Evolutionary conservation across 2,797 vertebrate species (phyloP).

Genomic region (Pogoniulus pusillus): DNA sequence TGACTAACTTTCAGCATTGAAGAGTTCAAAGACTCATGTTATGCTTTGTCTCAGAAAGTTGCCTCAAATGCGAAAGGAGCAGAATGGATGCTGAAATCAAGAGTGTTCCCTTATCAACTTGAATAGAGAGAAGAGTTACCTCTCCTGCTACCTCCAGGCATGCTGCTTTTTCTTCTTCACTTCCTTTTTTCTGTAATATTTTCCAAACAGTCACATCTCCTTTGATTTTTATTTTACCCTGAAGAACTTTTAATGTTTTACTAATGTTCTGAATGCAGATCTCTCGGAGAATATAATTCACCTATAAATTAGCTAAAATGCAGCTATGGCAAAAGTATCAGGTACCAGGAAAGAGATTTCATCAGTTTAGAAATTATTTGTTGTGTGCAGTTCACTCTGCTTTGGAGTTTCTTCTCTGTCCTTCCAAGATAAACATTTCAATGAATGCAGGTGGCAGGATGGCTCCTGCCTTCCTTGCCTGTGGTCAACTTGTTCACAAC

Average conservation of each 20-base stretch:
- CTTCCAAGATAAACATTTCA: not conserved
- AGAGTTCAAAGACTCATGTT: constrained; percentile 41
- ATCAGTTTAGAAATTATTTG: not conserved
- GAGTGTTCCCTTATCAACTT: not conserved
- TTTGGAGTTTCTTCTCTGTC: not conserved
- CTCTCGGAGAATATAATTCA: not conserved
- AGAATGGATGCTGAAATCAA: not conserved
- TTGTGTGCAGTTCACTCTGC: not conserved
- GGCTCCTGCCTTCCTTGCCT: not conserved
- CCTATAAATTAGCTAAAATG: constrained; percentile 3
- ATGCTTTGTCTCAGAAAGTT: constrained; percentile 52
- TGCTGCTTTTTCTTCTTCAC: not conserved
- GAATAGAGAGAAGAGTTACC: not conserved
- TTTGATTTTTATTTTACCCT: constrained; percentile 17
- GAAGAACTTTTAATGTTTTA: not conserved
- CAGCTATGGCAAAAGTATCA: not conserved
- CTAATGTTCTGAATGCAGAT: constrained; percentile 1
- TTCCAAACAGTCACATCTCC: not conserved
- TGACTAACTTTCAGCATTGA: not conserved
- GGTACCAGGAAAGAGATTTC: not conserved
- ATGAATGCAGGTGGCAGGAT: not conserved
- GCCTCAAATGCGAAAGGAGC: constrained; percentile 6
- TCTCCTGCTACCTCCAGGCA: not conserved
- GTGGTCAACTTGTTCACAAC: not conserved
- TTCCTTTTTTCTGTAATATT: not conserved